These are phyloP conservation scores for Branchipolynoe longqiensis DNA, from an alignment of 2,888 invertebrate species.

Conservation along the genomic window DNA sequence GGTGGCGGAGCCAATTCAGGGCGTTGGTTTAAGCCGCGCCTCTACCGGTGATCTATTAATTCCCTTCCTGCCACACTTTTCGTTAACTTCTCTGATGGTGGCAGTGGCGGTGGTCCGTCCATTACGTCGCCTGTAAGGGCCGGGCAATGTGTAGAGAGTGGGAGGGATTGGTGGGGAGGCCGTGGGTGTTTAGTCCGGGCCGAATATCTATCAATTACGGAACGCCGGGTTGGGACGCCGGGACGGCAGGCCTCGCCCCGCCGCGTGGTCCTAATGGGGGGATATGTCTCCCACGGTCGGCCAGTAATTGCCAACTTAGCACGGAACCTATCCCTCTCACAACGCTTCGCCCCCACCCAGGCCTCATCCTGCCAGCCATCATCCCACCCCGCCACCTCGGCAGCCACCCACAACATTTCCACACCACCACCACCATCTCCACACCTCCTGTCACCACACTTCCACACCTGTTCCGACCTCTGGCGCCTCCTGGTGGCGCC, in stretches of 20 bases:
- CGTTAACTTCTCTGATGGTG: slow-evolving; percentile 1
- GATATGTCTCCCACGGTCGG: slow-evolving; percentile 25
- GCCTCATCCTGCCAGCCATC: not conserved
- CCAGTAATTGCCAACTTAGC: slow-evolving; percentile 47
- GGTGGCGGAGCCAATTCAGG: too few relatives aligned
- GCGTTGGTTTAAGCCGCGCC: too few relatives aligned
- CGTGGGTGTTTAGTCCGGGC: not conserved
- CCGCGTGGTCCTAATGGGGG: not conserved
- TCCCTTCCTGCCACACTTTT: not conserved
- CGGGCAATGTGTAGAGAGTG: not conserved
- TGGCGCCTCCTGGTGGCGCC: too few relatives aligned
- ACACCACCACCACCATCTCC: not conserved
- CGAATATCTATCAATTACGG: slow-evolving; percentile 25
- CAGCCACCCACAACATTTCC: too few relatives aligned
- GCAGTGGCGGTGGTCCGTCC: not conserved
- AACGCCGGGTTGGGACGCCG: not conserved
- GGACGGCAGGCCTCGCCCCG: not conserved
- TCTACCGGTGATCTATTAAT: not conserved
- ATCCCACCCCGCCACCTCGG: too few relatives aligned
- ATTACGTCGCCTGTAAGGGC: too few relatives aligned
- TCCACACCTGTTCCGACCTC: too few relatives aligned
- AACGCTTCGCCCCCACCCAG: not conserved
- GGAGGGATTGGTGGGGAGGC: not conserved
- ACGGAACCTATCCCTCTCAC: slow-evolving; percentile 5
- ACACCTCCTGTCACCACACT: too few relatives aligned